These are phyloP conservation scores for Hapalemur alaotrensis DNA, from an alignment of 2,797 vertebrate species.

Conservation along the genomic window DNA sequence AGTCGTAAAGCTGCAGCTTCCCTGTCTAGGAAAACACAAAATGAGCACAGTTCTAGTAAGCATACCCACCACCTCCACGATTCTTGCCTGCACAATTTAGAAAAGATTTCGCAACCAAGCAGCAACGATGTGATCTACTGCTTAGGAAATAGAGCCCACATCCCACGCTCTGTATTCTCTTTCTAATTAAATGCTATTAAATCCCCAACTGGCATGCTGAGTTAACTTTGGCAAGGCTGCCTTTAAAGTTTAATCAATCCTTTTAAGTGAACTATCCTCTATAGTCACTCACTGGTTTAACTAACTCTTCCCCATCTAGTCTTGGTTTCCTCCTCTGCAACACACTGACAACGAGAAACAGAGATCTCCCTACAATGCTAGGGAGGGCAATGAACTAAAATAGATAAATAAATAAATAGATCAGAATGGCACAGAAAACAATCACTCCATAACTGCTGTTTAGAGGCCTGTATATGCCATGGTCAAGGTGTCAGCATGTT, in stretches of 20 bases:
- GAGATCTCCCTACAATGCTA: neutral
- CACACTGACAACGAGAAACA: neutral
- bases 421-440: neutral
- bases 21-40: slow-evolving; percentile 87
- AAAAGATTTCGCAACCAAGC: neutral
- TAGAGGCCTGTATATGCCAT: neutral
- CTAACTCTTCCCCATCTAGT: neutral
- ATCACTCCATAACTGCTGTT: neutral
- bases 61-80: neutral
- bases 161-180: neutral
- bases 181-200: neutral
- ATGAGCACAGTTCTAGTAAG: neutral
- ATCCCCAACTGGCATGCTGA: accelerated
- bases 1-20: slow-evolving; percentile 95
- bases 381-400: neutral
- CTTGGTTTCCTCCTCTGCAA: neutral
- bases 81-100: neutral
- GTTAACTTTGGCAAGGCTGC: neutral
- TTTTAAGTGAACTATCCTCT: neutral
- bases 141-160: neutral
- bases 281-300: neutral
- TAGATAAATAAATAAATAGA: too few species aligned
- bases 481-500: too few species aligned
- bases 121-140: neutral
- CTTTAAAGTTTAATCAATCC: neutral